These are phyloP conservation scores for Acrocephalus scirpaceus DNA, from an alignment of 2,797 vertebrate species.

Conservation along the genomic window DNA sequence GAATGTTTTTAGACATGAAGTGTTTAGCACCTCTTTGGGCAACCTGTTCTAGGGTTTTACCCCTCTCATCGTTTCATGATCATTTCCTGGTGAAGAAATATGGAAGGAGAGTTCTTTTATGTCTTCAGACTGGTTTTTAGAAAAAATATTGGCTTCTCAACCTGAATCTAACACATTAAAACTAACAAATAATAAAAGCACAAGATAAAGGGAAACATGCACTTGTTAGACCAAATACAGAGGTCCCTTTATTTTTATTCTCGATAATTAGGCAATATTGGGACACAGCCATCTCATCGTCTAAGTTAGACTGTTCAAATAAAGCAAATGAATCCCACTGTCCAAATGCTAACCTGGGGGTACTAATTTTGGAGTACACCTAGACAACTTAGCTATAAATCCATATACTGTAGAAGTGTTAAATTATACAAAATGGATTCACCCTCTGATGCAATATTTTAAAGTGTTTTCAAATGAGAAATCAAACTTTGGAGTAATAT, in stretches of 20 bases:
- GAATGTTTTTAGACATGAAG: background rate
- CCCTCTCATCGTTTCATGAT: background rate
- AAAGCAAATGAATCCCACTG: background rate
- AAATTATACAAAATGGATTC: background rate
- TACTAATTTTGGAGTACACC: background rate
- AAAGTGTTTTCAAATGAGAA: background rate
- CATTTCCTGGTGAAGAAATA: background rate
- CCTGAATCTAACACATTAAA: background rate
- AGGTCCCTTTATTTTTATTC: background rate
- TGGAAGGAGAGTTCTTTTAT: background rate
- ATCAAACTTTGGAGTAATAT: background rate
- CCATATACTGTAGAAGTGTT: background rate
- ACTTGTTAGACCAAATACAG: background rate
- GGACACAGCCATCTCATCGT: background rate
- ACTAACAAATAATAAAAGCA: background rate
- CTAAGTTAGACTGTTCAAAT: background rate
- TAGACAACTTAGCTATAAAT: background rate
- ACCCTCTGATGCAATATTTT: background rate
- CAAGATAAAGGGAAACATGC: background rate
- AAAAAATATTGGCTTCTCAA: background rate
- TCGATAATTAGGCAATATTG: background rate
- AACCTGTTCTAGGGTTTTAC: background rate
- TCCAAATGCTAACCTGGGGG: rapidly evolving
- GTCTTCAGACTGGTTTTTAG: background rate
- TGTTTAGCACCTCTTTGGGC: background rate